Base-by-base conservation (phyloP, 1,140 invertebrate species). In the Triops cancriformis region DNA sequence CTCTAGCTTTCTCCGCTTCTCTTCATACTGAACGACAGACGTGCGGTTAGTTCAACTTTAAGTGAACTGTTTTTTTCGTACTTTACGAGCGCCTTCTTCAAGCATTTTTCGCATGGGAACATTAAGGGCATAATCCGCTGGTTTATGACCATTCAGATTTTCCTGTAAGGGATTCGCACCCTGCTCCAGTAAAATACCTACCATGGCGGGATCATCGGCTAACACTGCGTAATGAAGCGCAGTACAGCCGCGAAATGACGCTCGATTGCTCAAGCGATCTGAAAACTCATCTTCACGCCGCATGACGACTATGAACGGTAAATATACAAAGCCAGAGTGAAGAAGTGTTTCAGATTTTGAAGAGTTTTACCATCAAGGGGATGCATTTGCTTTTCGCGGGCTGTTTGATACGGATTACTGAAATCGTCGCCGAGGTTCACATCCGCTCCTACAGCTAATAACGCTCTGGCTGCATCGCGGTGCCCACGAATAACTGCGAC, bases 151-250 rank as follows among this genome's bases (percentile, higher is more conserved):
- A 75, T 90, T 87, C 82, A 92, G 91, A 85, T 94, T 95, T 82
- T 92, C 89, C 64, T 41, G 83, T 76, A 7, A 83, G 82, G 5
- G 91, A 87, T 92, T 88, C 26, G 91, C 91, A 78, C 91, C 91
- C 79, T 84, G 85, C 37, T 89, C 87, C n/a, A 93, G 82, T 73
- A 93, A 85, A 37, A 87, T 83, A 80, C 86, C 84, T 0, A 89
- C 87, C 74, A 89, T 88, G 23, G 86, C 86, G 26, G 87, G 81
- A 81, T 91, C 90, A 85, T 95, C 90, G 14, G 89, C 86, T 41
- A 97, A 85, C 72, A 91, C 92, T 23, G 94, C 94, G 87, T 97
- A 98, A 85, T 97, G 95, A 72, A 98, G 86, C 72, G 94, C 89
- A 75, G 95, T 96, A 84, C 93, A 96, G 26, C 94, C 94, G 79